These are phyloP conservation scores for Drosophila kikkawai DNA, from an alignment of 1,140 invertebrate species.

Conservation along the genomic window DNA sequence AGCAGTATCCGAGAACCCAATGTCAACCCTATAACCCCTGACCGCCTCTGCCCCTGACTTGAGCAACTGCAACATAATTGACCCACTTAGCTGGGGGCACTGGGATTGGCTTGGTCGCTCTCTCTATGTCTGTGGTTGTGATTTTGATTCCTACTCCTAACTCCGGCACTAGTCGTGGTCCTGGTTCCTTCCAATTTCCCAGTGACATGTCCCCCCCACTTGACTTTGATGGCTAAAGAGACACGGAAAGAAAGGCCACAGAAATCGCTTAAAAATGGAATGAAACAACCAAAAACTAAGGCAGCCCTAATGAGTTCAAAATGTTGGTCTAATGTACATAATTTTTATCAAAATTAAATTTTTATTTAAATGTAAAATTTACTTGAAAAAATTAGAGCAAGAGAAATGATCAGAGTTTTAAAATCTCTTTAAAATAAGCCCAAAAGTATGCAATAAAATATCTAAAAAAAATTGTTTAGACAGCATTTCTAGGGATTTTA, in stretches of 20 bases:
- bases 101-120: not conserved
- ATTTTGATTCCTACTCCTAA: slow-evolving; percentile 1
- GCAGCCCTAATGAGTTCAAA: not conserved
- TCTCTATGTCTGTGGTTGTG: slow-evolving; percentile 3
- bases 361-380: too few relatives aligned
- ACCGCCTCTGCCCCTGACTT: slow-evolving; percentile 4
- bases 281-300: too few relatives aligned
- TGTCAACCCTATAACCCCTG: not conserved
- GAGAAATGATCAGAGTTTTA: too few relatives aligned
- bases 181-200: slow-evolving; percentile 9
- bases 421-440: not conserved
- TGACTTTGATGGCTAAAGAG: slow-evolving; percentile 21
- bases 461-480: too few relatives aligned
- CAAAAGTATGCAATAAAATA: not conserved
- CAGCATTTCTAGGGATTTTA: not conserved
- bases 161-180: not conserved
- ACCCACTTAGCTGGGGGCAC: slow-evolving; percentile 41
- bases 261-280: not conserved
- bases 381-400: not conserved
- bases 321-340: too few relatives aligned
- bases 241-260: not conserved
- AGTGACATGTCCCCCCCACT: slow-evolving; percentile 13
- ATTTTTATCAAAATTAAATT: not conserved
- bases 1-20: not conserved
- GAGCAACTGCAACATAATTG: slow-evolving; percentile 41